Conservation (phyloP, 2,113 vertebrate species). For the Gallinago media region DNA sequence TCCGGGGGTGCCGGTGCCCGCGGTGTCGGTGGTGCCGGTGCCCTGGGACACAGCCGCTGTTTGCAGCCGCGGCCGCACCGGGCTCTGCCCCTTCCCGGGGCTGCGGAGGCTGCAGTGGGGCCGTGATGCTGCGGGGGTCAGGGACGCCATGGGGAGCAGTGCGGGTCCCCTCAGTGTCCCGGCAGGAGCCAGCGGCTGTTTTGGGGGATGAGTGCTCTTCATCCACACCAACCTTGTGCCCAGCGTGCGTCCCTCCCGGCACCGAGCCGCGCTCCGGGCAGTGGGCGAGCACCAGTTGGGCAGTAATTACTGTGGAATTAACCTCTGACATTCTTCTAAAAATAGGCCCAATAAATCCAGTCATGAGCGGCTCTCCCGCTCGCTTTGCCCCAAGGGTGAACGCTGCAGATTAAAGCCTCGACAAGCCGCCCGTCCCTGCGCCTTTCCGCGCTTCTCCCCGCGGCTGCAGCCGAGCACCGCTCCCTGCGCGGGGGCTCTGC, state of each 20-base stretch:
- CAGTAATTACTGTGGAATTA: slow-evolving; percentile 73
- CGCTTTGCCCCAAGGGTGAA: slow-evolving; percentile 34
- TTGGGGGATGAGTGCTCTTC: background rate
- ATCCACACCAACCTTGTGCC: background rate
- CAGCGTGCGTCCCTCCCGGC: background rate
- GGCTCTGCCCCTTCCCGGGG: background rate
- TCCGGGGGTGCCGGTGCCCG: accelerated
- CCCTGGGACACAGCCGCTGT: accelerated
- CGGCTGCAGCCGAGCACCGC: accelerated
- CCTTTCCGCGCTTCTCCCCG: background rate
- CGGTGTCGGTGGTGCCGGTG: accelerated
- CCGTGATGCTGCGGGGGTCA: background rate
- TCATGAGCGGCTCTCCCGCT: slow-evolving; percentile 71
- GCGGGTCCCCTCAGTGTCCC: too few relatives aligned
- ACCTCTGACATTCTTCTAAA: slow-evolving; percentile 79
- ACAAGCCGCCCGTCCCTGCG: background rate
- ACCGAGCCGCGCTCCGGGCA: background rate
- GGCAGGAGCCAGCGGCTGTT: background rate
- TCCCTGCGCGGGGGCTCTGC: background rate
- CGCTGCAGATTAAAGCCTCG: background rate
- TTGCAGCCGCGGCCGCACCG: accelerated
- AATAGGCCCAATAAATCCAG: slow-evolving; percentile 76
- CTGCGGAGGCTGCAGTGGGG: background rate
- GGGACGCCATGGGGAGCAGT: background rate
- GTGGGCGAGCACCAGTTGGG: slow-evolving; percentile 45